Percentiles rank a stretch among this genome's conserved stretches.
Conservation (phyloP, 1,140 invertebrate species). For the Neodiprion lecontei region DNA sequence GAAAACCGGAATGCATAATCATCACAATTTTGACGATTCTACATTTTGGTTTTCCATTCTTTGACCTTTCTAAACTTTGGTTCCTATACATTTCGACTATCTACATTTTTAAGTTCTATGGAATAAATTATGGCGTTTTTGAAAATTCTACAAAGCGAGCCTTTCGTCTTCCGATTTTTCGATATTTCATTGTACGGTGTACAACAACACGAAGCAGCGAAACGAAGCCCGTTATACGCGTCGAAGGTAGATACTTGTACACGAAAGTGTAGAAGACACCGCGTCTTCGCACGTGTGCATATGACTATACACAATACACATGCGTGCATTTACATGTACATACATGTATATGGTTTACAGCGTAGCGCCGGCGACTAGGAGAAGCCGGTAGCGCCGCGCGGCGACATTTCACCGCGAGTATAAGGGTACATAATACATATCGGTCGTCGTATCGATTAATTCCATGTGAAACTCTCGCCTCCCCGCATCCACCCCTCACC, state of each 20-base stretch:
- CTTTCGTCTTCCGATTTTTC: too few species aligned
- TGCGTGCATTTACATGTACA: conserved; percentile 11
- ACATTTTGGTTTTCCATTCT: too few species aligned
- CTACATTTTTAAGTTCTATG: too few species aligned
- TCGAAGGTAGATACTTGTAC: not conserved
- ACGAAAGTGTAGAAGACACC: conserved; percentile 15
- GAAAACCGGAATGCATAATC: too few species aligned
- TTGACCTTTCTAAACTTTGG: too few species aligned
- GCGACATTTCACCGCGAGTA: not conserved
- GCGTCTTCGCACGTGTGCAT: conserved; percentile 13
- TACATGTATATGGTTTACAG: conserved; percentile 15
- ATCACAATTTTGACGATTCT: too few species aligned
- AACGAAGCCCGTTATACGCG: too few species aligned
- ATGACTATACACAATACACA: conserved; percentile 6
- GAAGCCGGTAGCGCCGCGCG: not conserved
- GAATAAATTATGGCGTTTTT: too few species aligned
- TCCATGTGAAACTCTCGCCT: conserved; percentile 58
- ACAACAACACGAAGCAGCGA: too few species aligned
- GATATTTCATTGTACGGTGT: too few species aligned
- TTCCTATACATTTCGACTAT: too few species aligned
- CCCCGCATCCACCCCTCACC: conserved; percentile 42
- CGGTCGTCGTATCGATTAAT: conserved; percentile 62
- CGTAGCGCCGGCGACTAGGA: not conserved
- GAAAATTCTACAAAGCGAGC: too few species aligned
- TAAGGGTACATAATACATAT: conserved; percentile 40